Evolutionary conservation across 2,797 vertebrate genomes (phyloP).

Genomic region (Cyclopterus lumpus): DNA sequence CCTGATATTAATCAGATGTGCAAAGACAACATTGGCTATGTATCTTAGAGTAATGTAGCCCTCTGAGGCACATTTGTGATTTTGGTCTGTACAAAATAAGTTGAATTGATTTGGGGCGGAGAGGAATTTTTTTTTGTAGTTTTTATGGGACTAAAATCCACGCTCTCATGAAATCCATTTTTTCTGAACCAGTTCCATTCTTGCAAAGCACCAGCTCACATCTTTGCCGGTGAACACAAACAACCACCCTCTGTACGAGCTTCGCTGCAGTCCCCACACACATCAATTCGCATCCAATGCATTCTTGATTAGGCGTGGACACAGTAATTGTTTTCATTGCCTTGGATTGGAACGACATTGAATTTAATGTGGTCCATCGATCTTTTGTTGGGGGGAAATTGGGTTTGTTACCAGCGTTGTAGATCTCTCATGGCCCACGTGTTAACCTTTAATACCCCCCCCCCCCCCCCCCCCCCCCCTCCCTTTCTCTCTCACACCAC

Average conservation of each 20-base stretch:
- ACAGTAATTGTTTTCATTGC: constrained; percentile 78
- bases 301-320: constrained; percentile 71
- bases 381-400: constrained; percentile 73
- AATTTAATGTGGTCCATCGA: constrained; percentile 75
- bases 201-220: constrained; percentile 21
- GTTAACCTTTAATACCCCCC: constrained; percentile 45
- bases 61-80: too few species aligned
- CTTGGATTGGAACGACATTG: constrained; percentile 68
- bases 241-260: constrained; percentile 33
- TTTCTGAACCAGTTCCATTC: background rate
- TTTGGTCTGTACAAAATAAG: too few species aligned
- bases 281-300: constrained; percentile 59
- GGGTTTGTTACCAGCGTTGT: constrained; percentile 69
- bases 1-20: background rate
- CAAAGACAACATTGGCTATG: background rate
- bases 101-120: background rate
- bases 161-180: background rate
- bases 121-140: background rate
- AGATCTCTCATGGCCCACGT: constrained; percentile 45
- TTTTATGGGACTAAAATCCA: background rate
- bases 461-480: background rate
- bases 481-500: constrained; percentile 13
- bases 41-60: background rate
- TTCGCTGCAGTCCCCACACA: constrained; percentile 57
- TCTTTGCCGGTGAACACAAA: constrained; percentile 22